These are phyloP conservation scores for Drosophila littoralis DNA, from an alignment of 1,140 invertebrate genomes.

Conservation along the genomic window DNA sequence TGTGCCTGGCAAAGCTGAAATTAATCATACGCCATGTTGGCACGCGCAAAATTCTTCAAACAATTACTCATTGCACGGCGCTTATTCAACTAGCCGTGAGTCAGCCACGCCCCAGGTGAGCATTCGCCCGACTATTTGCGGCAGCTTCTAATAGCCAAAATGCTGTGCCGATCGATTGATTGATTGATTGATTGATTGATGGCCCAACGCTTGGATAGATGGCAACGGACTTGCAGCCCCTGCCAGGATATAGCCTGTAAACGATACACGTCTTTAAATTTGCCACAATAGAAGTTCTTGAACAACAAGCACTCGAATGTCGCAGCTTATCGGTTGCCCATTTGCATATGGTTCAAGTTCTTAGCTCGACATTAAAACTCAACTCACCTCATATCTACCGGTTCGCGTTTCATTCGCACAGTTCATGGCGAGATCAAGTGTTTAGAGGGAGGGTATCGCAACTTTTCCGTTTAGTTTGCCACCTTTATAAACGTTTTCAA, in stretches of 20 bases:
- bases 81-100: slow-evolving; percentile 34
- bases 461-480: not conserved
- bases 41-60: slow-evolving; percentile 32
- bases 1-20: slow-evolving; percentile 48
- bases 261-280: slow-evolving; percentile 6
- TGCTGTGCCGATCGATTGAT: slow-evolving; percentile 43
- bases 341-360: slow-evolving; percentile 67
- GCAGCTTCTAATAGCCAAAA: slow-evolving; percentile 18
- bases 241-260: slow-evolving; percentile 6
- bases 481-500: not conserved
- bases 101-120: slow-evolving; percentile 36
- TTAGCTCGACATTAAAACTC: slow-evolving; percentile 35
- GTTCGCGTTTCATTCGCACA: slow-evolving; percentile 34
- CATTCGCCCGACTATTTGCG: slow-evolving; percentile 8
- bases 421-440: slow-evolving; percentile 22
- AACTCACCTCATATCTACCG: slow-evolving; percentile 47
- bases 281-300: not conserved
- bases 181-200: slow-evolving; percentile 51
- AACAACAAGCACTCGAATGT: slow-evolving; percentile 24
- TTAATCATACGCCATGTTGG: slow-evolving; percentile 69
- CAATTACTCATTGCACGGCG: slow-evolving; percentile 36
- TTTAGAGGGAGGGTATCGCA: not conserved
- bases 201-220: not conserved
- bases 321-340: slow-evolving; percentile 53
- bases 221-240: slow-evolving; percentile 3